Percentiles rank a stretch among this genome's conserved stretches.
Evolutionary conservation across 2,888 invertebrate genomes (phyloP).

Genomic region (Drosophila nr. perissopoda): DNA sequence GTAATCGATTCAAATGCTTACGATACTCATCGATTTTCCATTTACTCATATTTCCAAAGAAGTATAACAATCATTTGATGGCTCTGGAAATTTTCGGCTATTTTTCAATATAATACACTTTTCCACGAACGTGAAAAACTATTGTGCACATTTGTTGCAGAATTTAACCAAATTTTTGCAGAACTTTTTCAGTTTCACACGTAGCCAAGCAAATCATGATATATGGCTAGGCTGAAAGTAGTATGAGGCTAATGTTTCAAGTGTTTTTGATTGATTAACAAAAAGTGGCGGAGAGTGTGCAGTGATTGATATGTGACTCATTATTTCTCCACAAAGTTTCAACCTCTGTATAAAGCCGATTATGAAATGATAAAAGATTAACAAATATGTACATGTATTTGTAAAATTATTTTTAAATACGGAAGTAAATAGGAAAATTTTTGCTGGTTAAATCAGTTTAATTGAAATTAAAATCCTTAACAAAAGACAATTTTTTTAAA

Average conservation of each 20-base stretch:
- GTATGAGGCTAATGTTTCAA: constrained; percentile 21
- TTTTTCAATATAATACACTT: constrained; percentile 25
- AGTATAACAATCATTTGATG: constrained; percentile 29
- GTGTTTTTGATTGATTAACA: constrained; percentile 61
- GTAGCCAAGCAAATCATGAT: constrained; percentile 23
- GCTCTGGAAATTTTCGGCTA: constrained; percentile 15
- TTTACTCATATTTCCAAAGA: constrained; percentile 27
- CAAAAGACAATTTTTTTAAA: no score
- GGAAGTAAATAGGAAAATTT: not conserved
- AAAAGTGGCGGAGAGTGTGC: constrained; percentile 1
- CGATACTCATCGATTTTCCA: constrained; percentile 3
- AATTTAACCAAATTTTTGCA: constrained; percentile 12
- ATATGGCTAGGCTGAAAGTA: not conserved
- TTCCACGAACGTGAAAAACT: constrained; percentile 37
- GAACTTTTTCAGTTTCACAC: constrained; percentile 50
- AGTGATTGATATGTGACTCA: constrained; percentile 13
- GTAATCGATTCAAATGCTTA: not conserved
- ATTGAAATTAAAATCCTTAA: not conserved
- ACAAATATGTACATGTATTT: not conserved
- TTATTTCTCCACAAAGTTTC: not conserved
- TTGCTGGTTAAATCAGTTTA: not conserved
- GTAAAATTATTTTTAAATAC: not conserved
- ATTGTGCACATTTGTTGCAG: constrained; percentile 34
- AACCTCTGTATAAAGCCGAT: not conserved
- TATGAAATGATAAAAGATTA: not conserved